Evolutionary conservation across 2,888 invertebrate genomes (phyloP).

Genomic region (Eurytoma adleriae): DNA sequence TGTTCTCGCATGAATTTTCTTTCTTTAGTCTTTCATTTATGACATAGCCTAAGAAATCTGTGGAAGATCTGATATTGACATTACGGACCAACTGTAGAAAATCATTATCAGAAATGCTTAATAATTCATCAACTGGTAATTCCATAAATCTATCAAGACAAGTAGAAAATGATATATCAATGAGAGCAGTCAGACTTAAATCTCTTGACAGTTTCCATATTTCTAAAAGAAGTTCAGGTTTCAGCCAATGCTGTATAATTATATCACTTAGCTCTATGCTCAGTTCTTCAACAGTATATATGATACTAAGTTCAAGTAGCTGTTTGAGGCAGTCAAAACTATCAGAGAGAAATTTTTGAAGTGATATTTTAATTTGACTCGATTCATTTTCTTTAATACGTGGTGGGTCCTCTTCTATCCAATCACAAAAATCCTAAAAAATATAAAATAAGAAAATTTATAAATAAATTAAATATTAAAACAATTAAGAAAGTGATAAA

Average conservation of each 20-base stretch:
- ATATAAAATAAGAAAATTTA: slow-evolving; percentile 20
- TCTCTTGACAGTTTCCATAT: slow-evolving; percentile 66
- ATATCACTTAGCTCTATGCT: slow-evolving; percentile 63
- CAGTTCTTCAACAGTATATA: slow-evolving; percentile 65
- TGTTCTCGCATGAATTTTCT: not conserved
- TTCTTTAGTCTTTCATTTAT: slow-evolving; percentile 58
- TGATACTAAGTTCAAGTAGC: slow-evolving; percentile 65
- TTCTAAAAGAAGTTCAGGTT: slow-evolving; percentile 61
- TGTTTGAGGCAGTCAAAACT: slow-evolving; percentile 60
- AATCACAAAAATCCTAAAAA: slow-evolving; percentile 66
- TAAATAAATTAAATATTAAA: not conserved
- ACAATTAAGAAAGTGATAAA: not conserved
- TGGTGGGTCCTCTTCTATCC: slow-evolving; percentile 63
- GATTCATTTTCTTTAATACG: slow-evolving; percentile 51
- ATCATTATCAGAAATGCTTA: slow-evolving; percentile 56
- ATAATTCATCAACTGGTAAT: slow-evolving; percentile 58
- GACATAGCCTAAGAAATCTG: slow-evolving; percentile 48
- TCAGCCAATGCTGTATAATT: slow-evolving; percentile 62
- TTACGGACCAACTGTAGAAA: slow-evolving; percentile 63
- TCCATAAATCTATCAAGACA: slow-evolving; percentile 67
- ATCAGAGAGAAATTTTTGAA: slow-evolving; percentile 61
- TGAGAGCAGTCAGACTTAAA: slow-evolving; percentile 60
- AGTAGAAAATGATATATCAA: slow-evolving; percentile 56
- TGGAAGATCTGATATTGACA: slow-evolving; percentile 60
- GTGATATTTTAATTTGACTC: slow-evolving; percentile 58